These are phyloP conservation scores for Leptinotarsa lineolata DNA, from an alignment of 1,140 invertebrate species.

Conservation along the genomic window DNA sequence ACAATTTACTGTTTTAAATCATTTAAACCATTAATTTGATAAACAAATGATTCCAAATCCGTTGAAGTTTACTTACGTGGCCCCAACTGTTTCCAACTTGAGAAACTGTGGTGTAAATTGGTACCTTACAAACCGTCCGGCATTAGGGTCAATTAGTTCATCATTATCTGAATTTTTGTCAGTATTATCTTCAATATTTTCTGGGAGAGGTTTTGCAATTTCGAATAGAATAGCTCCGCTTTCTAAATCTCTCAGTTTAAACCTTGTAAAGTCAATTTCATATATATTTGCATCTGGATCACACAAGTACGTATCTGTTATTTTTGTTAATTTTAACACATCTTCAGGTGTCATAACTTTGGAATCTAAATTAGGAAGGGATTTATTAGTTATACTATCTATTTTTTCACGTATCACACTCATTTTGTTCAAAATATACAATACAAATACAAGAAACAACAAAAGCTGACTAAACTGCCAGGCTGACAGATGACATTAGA, in stretches of 20 bases:
- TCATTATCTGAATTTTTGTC: constrained; percentile 64
- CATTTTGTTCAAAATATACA: constrained; percentile 39
- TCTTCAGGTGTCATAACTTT: constrained; percentile 64
- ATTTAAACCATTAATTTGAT: no score
- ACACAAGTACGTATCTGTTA: constrained; percentile 82
- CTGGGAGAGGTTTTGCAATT: constrained; percentile 85
- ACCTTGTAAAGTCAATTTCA: constrained; percentile 97
- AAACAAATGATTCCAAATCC: no score
- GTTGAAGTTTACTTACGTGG: constrained; percentile 75
- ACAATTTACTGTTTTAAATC: no score
- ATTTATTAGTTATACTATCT: constrained; percentile 44
- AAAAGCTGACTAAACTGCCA: neutral
- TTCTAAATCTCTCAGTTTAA: constrained; percentile 96
- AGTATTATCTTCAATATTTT: constrained; percentile 68
- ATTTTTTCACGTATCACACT: constrained; percentile 51
- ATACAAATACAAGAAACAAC: neutral
- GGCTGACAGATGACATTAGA: neutral
- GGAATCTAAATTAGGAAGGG: constrained; percentile 33
- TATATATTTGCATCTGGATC: constrained; percentile 94
- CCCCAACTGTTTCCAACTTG: constrained; percentile 94
- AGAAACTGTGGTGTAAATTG: constrained; percentile 96
- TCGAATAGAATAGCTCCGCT: constrained; percentile 93
- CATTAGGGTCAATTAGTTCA: constrained; percentile 80
- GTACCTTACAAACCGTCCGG: constrained; percentile 94
- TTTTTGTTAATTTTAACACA: constrained; percentile 65